These are phyloP conservation scores for Graptemys geographica DNA, from an alignment of 2,797 vertebrate species.

Conservation along the genomic window DNA sequence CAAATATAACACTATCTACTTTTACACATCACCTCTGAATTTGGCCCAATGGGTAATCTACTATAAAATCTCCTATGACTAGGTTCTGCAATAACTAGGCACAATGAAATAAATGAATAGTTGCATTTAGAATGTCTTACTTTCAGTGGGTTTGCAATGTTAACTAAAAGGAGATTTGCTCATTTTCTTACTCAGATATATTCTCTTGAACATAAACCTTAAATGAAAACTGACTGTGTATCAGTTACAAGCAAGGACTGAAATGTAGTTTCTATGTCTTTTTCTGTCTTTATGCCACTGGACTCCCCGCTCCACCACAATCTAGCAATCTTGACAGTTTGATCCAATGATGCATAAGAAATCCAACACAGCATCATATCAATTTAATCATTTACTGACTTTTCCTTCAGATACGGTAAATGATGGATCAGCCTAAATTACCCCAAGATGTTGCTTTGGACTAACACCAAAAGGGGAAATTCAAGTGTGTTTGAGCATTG, in stretches of 20 bases:
- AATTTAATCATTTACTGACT: constrained; percentile 27
- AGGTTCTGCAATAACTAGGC: background rate
- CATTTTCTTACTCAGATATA: background rate
- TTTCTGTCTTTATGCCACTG: background rate
- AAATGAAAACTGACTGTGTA: background rate
- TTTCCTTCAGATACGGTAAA: constrained; percentile 3
- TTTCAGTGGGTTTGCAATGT: background rate
- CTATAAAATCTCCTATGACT: accelerated
- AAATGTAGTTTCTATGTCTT: background rate
- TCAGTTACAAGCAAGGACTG: background rate
- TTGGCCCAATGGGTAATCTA: background rate
- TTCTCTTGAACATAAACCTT: background rate
- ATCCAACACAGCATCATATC: background rate
- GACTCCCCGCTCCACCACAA: background rate
- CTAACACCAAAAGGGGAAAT: background rate
- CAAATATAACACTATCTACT: background rate
- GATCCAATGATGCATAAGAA: background rate
- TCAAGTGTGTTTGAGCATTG: background rate
- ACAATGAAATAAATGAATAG: background rate
- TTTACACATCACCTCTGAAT: background rate
- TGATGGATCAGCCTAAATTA: background rate
- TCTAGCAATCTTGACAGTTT: background rate
- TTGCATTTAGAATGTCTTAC: background rate
- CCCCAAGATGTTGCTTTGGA: background rate
- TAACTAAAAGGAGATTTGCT: background rate